Conservation (phyloP, 2,888 invertebrate species). For the Drosophila mimica region DNA sequence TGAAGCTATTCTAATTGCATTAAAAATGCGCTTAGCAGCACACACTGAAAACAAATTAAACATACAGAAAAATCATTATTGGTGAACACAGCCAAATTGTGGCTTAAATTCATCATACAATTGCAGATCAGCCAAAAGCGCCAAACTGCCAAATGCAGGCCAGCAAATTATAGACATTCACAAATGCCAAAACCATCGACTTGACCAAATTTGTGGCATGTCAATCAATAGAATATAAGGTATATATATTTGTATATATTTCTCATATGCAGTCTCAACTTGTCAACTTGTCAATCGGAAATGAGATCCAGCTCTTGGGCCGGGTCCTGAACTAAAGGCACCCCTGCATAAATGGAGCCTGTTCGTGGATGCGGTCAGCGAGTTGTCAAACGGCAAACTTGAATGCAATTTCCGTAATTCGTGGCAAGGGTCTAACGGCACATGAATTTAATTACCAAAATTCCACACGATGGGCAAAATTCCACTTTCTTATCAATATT, state of each 20-base stretch:
- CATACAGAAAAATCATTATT: constrained; percentile 17
- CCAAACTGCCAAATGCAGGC: background rate
- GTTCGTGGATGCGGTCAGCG: constrained; percentile 22
- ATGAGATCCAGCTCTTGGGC: constrained; percentile 23
- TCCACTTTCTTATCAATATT: background rate
- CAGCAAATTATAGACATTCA: constrained; percentile 23
- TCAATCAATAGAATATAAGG: constrained; percentile 17
- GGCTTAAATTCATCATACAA: constrained; percentile 17
- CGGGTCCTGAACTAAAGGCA: background rate
- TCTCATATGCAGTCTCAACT: constrained; percentile 16
- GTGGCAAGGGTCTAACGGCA: constrained; percentile 59
- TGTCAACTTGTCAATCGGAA: constrained; percentile 61
- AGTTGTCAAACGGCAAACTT: constrained; percentile 51
- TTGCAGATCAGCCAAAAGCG: constrained; percentile 5
- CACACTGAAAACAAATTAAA: constrained; percentile 11
- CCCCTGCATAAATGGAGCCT: constrained; percentile 11
- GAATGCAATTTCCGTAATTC: constrained; percentile 76
- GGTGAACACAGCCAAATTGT: constrained; percentile 10
- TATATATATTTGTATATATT: background rate
- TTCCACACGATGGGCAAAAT: constrained; percentile 16
- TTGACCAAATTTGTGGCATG: constrained; percentile 37
- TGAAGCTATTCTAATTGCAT: constrained; percentile 59
- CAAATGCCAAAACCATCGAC: constrained; percentile 20
- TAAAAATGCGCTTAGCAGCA: constrained; percentile 53
- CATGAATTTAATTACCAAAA: constrained; percentile 79